Evolutionary conservation across 2,797 vertebrate genomes (phyloP).

Genomic region (Nyctibius grandis): DNA sequence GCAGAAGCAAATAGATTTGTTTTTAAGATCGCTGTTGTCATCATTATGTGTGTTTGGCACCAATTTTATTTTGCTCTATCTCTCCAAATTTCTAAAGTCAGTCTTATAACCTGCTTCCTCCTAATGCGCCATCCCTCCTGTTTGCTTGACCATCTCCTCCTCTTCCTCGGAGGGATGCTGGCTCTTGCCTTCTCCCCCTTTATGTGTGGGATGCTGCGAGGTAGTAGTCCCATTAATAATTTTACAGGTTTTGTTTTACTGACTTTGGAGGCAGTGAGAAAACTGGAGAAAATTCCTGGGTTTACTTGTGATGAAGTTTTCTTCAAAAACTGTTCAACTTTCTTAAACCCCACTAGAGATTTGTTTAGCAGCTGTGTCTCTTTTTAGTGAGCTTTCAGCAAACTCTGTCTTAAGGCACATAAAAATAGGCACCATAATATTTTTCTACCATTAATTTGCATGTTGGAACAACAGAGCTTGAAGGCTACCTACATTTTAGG

Average conservation of each 20-base stretch:
- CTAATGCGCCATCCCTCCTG: no score
- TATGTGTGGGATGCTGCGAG: neutral
- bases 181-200: neutral
- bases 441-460: neutral
- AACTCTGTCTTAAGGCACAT: no score
- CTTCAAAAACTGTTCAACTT: neutral
- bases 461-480: neutral
- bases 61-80: neutral
- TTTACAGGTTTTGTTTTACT: neutral
- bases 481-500: neutral
- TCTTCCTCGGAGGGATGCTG: no score
- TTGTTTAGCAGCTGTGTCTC: neutral
- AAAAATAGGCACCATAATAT: neutral
- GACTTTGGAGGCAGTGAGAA: neutral
- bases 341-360: neutral
- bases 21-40: neutral
- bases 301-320: neutral
- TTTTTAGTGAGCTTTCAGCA: neutral
- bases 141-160: neutral
- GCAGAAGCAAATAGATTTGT: neutral
- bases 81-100: neutral
- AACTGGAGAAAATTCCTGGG: neutral
- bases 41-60: neutral
- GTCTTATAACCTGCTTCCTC: neutral
- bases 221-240: fast-evolving